Percentiles rank a stretch among this genome's conserved stretches.
Conservation (phyloP, 2,797 vertebrate species). For the Oreochromis grahami region DNA sequence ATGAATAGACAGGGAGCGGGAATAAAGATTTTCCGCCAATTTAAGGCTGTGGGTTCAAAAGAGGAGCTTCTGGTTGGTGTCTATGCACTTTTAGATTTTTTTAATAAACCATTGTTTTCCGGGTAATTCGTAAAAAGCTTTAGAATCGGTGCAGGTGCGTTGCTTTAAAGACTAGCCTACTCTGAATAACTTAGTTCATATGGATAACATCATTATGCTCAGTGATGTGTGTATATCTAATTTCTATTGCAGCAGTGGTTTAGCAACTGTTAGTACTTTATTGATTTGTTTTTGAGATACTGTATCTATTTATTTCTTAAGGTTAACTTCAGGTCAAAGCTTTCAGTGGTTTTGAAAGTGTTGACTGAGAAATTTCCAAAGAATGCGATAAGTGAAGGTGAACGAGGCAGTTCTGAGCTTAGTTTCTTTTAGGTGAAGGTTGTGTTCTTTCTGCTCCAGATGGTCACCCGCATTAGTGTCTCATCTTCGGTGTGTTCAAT, state of each 20-base stretch:
- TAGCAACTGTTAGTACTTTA: slow-evolving; percentile 38
- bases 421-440: not conserved
- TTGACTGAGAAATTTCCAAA: not conserved
- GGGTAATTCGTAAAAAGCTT: not conserved
- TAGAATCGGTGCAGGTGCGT: slow-evolving; percentile 12
- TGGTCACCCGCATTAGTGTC: not conserved
- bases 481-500: not conserved
- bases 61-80: slow-evolving; percentile 59
- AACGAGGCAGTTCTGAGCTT: not conserved
- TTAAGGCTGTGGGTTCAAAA: slow-evolving; percentile 31
- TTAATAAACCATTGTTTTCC: slow-evolving; percentile 48
- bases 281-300: slow-evolving; percentile 34
- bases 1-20: slow-evolving; percentile 54
- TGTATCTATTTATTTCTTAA: slow-evolving; percentile 1
- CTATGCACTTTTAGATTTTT: slow-evolving; percentile 58
- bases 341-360: not conserved
- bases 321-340: not conserved
- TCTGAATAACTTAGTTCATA: slow-evolving; percentile 60
- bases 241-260: not conserved
- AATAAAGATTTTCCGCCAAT: slow-evolving; percentile 54
- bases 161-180: slow-evolving; percentile 31
- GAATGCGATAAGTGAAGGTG: not conserved
- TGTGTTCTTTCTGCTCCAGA: not conserved
- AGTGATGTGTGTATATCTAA: not conserved
- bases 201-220: not conserved